Evolutionary conservation across 2,113 vertebrate species (phyloP).

Genomic region (Irena cyanogastra): DNA sequence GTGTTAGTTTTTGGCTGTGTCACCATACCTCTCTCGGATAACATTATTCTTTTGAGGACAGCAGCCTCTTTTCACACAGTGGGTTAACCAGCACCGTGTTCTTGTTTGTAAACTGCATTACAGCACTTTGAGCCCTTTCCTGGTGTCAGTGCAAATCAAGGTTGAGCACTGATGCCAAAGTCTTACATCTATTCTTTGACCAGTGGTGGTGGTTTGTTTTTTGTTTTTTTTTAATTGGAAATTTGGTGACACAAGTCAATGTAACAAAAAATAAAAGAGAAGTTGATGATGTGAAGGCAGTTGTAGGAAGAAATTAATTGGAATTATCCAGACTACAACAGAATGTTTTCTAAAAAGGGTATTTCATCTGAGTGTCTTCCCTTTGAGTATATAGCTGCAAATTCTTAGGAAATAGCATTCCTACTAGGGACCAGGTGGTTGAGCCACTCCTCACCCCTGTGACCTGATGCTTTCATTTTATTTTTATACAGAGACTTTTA

Average conservation of each 20-base stretch:
- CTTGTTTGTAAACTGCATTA: background rate
- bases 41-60: background rate
- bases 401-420: background rate
- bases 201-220: too few relatives aligned
- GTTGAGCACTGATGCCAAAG: background rate
- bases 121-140: background rate
- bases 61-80: background rate
- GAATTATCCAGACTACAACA: background rate
- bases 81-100: background rate
- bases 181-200: background rate
- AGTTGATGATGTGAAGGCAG: background rate
- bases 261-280: background rate
- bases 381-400: background rate
- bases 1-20: background rate
- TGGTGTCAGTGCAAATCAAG: background rate
- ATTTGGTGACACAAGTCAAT: background rate
- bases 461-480: background rate
- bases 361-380: background rate
- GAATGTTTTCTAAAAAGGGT: background rate
- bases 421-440: background rate
- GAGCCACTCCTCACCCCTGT: background rate
- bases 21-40: background rate
- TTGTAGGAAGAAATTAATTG: background rate
- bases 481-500: background rate
- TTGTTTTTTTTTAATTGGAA: background rate